These are phyloP conservation scores for Melanogrammus aeglefinus DNA, from an alignment of 2,797 vertebrate species.

Conservation along the genomic window DNA sequence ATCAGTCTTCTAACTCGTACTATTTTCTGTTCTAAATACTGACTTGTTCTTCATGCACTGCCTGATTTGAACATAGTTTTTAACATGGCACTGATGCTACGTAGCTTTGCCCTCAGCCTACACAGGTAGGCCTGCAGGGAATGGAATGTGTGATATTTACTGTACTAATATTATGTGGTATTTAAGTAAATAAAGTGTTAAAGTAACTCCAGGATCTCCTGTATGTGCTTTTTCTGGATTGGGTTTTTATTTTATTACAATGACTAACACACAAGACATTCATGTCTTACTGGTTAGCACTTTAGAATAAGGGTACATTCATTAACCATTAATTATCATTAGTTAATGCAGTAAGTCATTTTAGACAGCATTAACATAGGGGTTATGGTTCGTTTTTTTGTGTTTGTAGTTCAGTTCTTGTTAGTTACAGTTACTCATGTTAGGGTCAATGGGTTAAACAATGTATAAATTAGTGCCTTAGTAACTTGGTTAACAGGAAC, in stretches of 20 bases:
- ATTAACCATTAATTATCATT: no score
- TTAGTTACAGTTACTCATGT: no score
- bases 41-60: slow-evolving; percentile 56
- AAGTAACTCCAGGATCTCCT: slow-evolving; percentile 34
- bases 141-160: slow-evolving; percentile 61
- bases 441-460: no score
- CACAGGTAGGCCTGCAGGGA: slow-evolving; percentile 47
- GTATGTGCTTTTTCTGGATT: background rate
- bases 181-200: slow-evolving; percentile 72
- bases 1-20: slow-evolving; percentile 21
- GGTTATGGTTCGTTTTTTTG: no score
- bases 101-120: slow-evolving; percentile 31
- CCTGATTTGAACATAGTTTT: slow-evolving; percentile 34
- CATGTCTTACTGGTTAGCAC: background rate
- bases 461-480: no score
- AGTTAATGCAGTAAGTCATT: no score
- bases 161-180: slow-evolving; percentile 76
- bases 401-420: no score
- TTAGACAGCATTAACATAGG: no score
- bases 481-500: no score
- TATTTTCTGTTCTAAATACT: slow-evolving; percentile 32
- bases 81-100: slow-evolving; percentile 47
- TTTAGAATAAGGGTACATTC: no score
- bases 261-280: background rate
- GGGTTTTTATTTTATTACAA: background rate